Evolutionary conservation across 2,797 vertebrate species (phyloP).

Genomic region (Furcifer pardalis): DNA sequence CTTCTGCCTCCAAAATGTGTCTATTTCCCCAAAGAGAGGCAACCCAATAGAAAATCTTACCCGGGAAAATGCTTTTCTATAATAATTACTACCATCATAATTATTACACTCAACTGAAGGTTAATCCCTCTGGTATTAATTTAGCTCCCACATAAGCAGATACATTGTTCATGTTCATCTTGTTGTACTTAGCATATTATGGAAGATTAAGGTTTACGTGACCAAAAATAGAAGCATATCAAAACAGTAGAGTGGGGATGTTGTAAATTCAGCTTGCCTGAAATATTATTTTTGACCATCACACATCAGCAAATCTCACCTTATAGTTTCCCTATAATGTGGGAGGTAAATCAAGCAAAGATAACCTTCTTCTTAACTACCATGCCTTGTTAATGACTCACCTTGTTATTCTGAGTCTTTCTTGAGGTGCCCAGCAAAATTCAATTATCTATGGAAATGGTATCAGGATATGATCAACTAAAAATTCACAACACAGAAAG

Average conservation of each 20-base stretch:
- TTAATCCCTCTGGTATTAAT: slow-evolving; percentile 71
- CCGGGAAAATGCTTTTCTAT: slow-evolving; percentile 47
- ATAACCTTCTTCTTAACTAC: not conserved
- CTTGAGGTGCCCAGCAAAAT: slow-evolving; percentile 5
- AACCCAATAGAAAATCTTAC: slow-evolving; percentile 32
- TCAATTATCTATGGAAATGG: slow-evolving; percentile 44
- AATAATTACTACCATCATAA: slow-evolving; percentile 59
- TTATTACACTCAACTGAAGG: slow-evolving; percentile 47
- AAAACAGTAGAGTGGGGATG: slow-evolving; percentile 32
- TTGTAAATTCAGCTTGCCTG: slow-evolving; percentile 43
- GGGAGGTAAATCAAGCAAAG: slow-evolving; percentile 43
- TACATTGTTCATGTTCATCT: slow-evolving; percentile 52
- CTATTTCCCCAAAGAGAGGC: rapidly evolving
- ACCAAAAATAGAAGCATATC: slow-evolving; percentile 50
- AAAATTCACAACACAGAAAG: slow-evolving; percentile 31
- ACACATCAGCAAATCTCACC: slow-evolving; percentile 32
- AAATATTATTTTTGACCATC: slow-evolving; percentile 28
- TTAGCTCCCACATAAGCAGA: slow-evolving; percentile 63
- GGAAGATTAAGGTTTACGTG: slow-evolving; percentile 53
- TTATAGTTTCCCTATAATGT: slow-evolving; percentile 4
- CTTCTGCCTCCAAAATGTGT: not conserved
- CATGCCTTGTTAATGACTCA: not conserved
- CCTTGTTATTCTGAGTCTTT: slow-evolving; percentile 38
- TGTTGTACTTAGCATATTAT: slow-evolving; percentile 50
- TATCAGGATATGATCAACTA: slow-evolving; percentile 25